Evolutionary conservation across 1,140 invertebrate genomes (phyloP).

Genomic region (Drosophila arawakana): DNA sequence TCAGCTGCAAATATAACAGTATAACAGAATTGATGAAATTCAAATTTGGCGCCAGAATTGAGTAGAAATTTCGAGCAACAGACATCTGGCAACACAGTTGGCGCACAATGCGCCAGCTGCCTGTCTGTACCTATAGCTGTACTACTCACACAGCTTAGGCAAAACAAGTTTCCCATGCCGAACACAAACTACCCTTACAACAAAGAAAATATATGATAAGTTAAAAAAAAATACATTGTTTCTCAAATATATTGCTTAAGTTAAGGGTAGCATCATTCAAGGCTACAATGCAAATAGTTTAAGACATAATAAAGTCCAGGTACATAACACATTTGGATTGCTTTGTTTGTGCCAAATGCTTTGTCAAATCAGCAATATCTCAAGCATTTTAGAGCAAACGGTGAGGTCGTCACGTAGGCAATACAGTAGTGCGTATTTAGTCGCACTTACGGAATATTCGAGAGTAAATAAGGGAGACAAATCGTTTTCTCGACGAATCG

Average conservation of each 20-base stretch:
- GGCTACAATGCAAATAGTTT: not conserved
- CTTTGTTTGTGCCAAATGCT: not conserved
- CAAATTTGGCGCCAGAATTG: slow-evolving; percentile 12
- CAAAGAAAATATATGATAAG: not conserved
- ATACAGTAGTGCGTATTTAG: slow-evolving; percentile 13
- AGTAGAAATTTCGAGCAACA: slow-evolving; percentile 27
- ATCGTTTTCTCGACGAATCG: slow-evolving; percentile 48
- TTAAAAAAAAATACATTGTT: too few relatives aligned
- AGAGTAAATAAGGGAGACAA: slow-evolving; percentile 22
- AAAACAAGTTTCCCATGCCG: not conserved
- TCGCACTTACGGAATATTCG: slow-evolving; percentile 30
- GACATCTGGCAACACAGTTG: slow-evolving; percentile 24
- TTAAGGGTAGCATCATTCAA: too few relatives aligned
- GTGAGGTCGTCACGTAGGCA: slow-evolving; percentile 44
- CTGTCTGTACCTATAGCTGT: slow-evolving; percentile 1
- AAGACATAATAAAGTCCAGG: not conserved
- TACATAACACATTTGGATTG: not conserved
- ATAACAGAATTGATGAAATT: slow-evolving; percentile 15
- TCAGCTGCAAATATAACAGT: slow-evolving; percentile 22
- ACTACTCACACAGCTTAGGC: slow-evolving; percentile 3
- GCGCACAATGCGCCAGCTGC: not conserved
- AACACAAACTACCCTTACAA: slow-evolving; percentile 4
- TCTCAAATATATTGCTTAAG: too few relatives aligned
- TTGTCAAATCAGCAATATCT: not conserved
- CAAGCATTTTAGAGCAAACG: slow-evolving; percentile 19